phyloP scores from a whole-genome alignment of 2,888 invertebrate genomes.

The Hecatera dysodea region DNA sequence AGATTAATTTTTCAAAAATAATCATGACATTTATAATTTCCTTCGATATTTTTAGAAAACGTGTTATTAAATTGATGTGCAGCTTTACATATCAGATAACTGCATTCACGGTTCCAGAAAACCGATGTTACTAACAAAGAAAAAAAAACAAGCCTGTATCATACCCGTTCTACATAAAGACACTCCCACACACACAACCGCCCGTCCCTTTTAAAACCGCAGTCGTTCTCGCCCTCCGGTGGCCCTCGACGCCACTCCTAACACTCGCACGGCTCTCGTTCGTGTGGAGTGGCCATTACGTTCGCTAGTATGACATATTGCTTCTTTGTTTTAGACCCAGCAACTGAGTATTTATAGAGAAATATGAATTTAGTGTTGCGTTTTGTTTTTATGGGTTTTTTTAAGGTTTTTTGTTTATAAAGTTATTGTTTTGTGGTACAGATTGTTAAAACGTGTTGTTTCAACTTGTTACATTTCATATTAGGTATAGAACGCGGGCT shows the following conservation, averaged over 20 bases:
- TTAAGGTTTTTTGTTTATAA: too few relatives aligned
- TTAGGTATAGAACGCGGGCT: too few relatives aligned
- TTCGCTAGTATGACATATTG: constrained; percentile 67
- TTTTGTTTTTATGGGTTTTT: constrained; percentile 8
- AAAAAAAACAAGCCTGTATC: too few relatives aligned
- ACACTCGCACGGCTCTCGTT: constrained; percentile 55
- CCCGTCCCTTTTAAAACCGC: constrained; percentile 52
- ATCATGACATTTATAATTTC: too few relatives aligned
- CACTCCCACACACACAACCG: constrained; percentile 18
- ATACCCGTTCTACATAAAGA: constrained; percentile 13
- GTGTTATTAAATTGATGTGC: too few relatives aligned
- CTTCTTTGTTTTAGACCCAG: constrained; percentile 63
- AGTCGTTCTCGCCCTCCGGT: constrained; percentile 42
- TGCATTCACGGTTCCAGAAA: too few relatives aligned
- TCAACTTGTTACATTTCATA: too few relatives aligned
- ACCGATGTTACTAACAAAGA: too few relatives aligned
- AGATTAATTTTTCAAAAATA: too few relatives aligned
- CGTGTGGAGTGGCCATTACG: constrained; percentile 76
- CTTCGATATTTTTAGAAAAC: too few relatives aligned
- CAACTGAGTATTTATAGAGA: constrained; percentile 37
- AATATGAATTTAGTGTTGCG: constrained; percentile 48
- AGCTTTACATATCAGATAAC: too few relatives aligned
- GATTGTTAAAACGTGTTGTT: background rate
- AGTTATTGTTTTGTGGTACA: background rate
- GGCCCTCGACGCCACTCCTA: constrained; percentile 50